These are phyloP conservation scores for Orthosia gracilis DNA, from an alignment of 2,888 invertebrate species.

Conservation along the genomic window DNA sequence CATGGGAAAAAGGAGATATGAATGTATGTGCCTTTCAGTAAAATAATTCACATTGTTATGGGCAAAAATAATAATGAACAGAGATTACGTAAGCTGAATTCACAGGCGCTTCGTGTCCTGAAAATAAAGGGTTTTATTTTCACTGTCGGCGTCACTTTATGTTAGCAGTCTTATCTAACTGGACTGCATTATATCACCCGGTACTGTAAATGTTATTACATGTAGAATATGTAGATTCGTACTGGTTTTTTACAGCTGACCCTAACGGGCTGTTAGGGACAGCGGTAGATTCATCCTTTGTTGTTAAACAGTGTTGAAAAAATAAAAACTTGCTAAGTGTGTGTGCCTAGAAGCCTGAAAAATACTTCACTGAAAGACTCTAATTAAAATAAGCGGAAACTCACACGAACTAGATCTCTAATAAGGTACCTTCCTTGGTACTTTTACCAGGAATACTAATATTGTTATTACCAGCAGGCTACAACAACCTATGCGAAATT, in stretches of 20 bases:
- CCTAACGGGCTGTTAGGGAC: too few relatives aligned
- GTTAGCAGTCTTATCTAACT: conserved; percentile 13
- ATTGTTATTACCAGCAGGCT: background rate
- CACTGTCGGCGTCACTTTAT: conserved; percentile 10
- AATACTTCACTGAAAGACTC: background rate
- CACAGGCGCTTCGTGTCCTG: conserved; percentile 15
- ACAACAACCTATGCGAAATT: background rate
- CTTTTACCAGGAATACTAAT: background rate
- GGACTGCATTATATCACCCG: background rate
- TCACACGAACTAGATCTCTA: too few relatives aligned
- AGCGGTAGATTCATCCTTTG: too few relatives aligned
- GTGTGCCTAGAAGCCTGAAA: background rate
- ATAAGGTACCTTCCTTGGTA: background rate
- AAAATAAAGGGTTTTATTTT: conserved; percentile 28
- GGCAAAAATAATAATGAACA: conserved; percentile 28
- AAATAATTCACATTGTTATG: conserved; percentile 21
- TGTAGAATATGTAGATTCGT: background rate
- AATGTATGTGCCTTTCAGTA: background rate
- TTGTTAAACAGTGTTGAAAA: too few relatives aligned
- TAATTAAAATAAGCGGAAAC: background rate
- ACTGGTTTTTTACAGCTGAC: too few relatives aligned
- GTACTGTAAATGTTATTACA: background rate
- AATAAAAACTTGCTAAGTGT: too few relatives aligned
- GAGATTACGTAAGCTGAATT: conserved; percentile 30
- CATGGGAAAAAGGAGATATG: too few relatives aligned